Percentiles rank a stretch among this genome's conserved stretches.
Evolutionary conservation across 2,888 invertebrate species (phyloP).

Genomic region (Lordiphosa andalusiaca): DNA sequence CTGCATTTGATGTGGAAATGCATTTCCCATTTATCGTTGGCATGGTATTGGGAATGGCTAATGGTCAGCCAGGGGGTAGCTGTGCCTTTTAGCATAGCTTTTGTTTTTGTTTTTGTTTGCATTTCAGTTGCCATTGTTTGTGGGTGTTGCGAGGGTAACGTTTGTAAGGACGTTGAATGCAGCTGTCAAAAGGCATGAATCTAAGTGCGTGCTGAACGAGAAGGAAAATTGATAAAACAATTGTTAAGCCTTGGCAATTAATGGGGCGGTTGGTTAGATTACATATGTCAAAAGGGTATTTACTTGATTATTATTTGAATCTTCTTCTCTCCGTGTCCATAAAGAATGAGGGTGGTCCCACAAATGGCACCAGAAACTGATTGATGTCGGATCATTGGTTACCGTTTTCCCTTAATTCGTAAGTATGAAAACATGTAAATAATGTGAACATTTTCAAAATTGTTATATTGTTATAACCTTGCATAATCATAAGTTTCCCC

Average conservation of each 20-base stretch:
- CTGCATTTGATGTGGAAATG: slow-evolving; percentile 49
- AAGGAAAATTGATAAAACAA: slow-evolving; percentile 20
- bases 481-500: too few species aligned
- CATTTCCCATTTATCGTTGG: slow-evolving; percentile 32
- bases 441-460: too few species aligned
- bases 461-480: too few species aligned
- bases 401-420: too few species aligned
- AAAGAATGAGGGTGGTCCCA: too few species aligned
- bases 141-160: slow-evolving; percentile 15
- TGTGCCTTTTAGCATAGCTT: slow-evolving; percentile 39
- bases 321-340: too few species aligned
- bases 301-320: too few species aligned
- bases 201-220: slow-evolving; percentile 7
- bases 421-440: too few species aligned
- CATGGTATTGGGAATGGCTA: slow-evolving; percentile 2
- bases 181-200: slow-evolving; percentile 5
- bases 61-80: slow-evolving; percentile 18
- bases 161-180: not conserved
- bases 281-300: too few species aligned
- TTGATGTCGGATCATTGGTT: too few species aligned
- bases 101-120: slow-evolving; percentile 46
- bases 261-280: slow-evolving; percentile 23
- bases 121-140: slow-evolving; percentile 23
- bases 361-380: too few species aligned
- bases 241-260: slow-evolving; percentile 34